Evolutionary conservation across 2,113 vertebrate genomes (phyloP), one percentile per base, ranked within the genome.

Genomic region (Periophthalmodon schlosseri): DNA sequence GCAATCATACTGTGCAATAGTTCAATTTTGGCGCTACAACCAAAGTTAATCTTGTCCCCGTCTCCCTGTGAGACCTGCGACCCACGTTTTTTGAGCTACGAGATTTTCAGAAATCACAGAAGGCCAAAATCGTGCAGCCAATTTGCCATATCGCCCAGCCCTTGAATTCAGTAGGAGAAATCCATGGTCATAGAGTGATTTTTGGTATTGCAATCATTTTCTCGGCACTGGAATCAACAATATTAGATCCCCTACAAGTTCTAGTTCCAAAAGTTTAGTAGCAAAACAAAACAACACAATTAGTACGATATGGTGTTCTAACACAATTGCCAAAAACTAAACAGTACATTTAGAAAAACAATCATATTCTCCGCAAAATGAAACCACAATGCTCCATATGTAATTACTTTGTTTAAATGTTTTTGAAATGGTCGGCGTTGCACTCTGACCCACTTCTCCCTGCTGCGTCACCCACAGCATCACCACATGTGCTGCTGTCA

Each of bases 401-500:
- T 36, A 54, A 36, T 7, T 10, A 47, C 28, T 46, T 49, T 58
- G 33, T 56, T 23, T 69, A 44, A 16, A 33, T 49, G 24, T 28
- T 65, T 73, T 58, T 73, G 8, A 34, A 15, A 21, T 47, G 15
- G 3, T 0, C 24, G 14, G 57, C 52, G 28, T 60, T 7, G 11
- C 9, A 70, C n/a, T 39, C 44, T 21, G n/a, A 69, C 21, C 46
- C 47, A 54, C 58, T 54, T 21, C 33, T 63, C 20, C 23, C 20
- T 39, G 16, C 39, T 18, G 49, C 66, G 75, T 70, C 56, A 71
- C 39, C 69, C 39, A 70, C 75, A 64, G 23, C 52, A 61, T 82
- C 66, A 71, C 74, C 75, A n/a, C 2, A 72, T 63, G 71, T 81
- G 81, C 72, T 88, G 60, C 85, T 86, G 86, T 86, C 78, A 73